These are phyloP conservation scores for Serilophus lunatus DNA, from an alignment of 2,113 vertebrate genomes.

Conservation along the genomic window DNA sequence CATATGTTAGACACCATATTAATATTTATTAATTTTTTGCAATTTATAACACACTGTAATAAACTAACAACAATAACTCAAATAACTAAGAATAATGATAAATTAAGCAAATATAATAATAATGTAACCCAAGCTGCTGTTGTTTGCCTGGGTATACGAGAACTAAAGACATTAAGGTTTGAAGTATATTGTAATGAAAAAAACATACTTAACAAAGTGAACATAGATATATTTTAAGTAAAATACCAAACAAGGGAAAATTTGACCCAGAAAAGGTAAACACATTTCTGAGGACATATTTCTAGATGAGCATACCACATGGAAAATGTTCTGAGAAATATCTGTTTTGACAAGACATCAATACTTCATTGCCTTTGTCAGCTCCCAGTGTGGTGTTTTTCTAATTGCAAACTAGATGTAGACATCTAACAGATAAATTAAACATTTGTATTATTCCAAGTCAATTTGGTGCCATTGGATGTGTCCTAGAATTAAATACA, in stretches of 20 bases:
- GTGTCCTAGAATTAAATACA: not conserved
- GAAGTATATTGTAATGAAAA: not conserved
- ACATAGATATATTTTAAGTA: not conserved
- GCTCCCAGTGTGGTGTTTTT: not conserved
- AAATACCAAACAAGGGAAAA: not conserved
- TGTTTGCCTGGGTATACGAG: not conserved
- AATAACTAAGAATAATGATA: not conserved
- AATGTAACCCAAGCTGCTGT: not conserved
- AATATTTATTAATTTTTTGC: not conserved
- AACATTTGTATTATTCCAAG: not conserved
- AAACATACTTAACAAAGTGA: fast-evolving
- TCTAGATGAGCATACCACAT: not conserved
- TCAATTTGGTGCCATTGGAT: not conserved
- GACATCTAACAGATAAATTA: not conserved
- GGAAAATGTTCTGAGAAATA: not conserved
- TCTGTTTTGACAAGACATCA: not conserved
- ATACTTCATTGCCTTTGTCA: not conserved
- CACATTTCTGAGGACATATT: not conserved
- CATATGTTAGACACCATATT: not conserved
- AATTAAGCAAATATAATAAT: not conserved
- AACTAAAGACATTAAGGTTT: not conserved
- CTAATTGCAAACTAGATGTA: not conserved
- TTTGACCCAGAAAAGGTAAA: not conserved
- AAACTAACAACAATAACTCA: not conserved
- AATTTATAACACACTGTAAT: not conserved